Base-by-base conservation (phyloP, 2,113 vertebrate genomes). In the Prolemur simus region DNA sequence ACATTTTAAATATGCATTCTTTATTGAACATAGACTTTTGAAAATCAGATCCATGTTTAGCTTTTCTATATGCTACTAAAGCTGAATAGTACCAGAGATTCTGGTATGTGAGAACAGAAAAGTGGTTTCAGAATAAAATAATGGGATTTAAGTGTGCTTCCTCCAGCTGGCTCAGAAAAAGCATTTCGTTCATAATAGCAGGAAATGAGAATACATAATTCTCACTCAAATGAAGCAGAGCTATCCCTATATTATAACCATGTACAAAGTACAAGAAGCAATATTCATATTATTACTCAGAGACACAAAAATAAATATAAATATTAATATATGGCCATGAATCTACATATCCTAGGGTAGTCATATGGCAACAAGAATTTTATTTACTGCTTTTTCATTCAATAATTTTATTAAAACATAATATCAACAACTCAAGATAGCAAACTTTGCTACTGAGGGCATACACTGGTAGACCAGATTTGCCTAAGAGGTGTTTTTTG, bases 111-210 rank as follows among this genome's bases (percentile, higher is more conserved):
- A 68, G 8, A 87, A 95, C 2, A 96, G 10, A 93, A 88, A 74
- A 45, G 74, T 2, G 1, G 4, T 93, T 95, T 91, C 1, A 47
- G 37, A 95, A 66, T 76, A 85, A 95, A 47, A 97, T 94, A 92
- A 34, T 82, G 54, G 49, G 14, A 95, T 85, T 96, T 92, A 63
- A 73, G 83, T 68, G 6, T 8, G n/a, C 37, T 86, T 96, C 23
- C 1, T 20, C 3, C 47, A 93, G 45, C 21, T 45, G 63, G 3
- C 17, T 34, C 32, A 68, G 88, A 60, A 93, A 93, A 20, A 90
- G 3, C n/a, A 39, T 92, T 97, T 21, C 8, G 3, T 77, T 96
- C 82, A 73, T 23, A 42, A 6, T n/a, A 37, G 63, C 89, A 96
- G 54, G 66, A 3, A 96, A 91, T 52, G 37, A 95, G 42, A 92